Percentiles rank a stretch among this genome's conserved stretches.
These are phyloP conservation scores for Callithrix jacchus DNA, from an alignment of 2,113 vertebrate genomes.

Conservation along the genomic window DNA sequence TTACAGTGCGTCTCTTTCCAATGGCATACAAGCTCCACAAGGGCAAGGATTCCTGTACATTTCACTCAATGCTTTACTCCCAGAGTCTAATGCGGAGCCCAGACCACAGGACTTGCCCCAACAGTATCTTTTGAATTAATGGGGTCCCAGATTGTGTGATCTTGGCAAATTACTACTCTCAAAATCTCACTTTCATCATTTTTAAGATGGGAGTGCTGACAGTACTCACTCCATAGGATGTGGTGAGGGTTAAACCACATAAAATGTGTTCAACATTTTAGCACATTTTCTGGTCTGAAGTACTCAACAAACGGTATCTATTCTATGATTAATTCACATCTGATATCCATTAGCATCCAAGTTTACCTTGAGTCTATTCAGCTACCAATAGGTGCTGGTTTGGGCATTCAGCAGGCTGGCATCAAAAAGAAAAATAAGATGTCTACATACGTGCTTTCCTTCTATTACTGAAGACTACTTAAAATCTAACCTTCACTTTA, in stretches of 20 bases:
- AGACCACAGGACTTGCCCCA: not conserved
- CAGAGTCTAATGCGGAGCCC: not conserved
- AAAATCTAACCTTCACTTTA: not conserved
- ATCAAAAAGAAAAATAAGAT: not conserved
- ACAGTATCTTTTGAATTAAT: not conserved
- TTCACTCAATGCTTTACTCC: not conserved
- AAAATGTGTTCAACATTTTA: not conserved
- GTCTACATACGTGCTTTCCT: not conserved
- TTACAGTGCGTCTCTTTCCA: not conserved
- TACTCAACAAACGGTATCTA: not conserved
- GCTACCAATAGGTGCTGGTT: not conserved
- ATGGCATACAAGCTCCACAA: not conserved
- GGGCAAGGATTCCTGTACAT: not conserved
- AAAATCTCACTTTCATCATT: not conserved
- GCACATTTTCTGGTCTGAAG: not conserved
- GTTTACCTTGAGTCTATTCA: not conserved
- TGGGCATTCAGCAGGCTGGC: not conserved
- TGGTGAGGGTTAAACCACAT: not conserved
- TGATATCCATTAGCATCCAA: not conserved
- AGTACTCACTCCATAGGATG: not conserved
- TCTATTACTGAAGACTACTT: constrained; percentile 25
- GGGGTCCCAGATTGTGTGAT: not conserved
- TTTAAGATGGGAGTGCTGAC: not conserved
- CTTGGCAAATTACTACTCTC: not conserved
- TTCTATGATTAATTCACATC: not conserved